A percentile compares a stretch with the other conserved stretches of the same genome.
Conservation (phyloP, 2,113 vertebrate species). For the Triplophysa rosa region DNA sequence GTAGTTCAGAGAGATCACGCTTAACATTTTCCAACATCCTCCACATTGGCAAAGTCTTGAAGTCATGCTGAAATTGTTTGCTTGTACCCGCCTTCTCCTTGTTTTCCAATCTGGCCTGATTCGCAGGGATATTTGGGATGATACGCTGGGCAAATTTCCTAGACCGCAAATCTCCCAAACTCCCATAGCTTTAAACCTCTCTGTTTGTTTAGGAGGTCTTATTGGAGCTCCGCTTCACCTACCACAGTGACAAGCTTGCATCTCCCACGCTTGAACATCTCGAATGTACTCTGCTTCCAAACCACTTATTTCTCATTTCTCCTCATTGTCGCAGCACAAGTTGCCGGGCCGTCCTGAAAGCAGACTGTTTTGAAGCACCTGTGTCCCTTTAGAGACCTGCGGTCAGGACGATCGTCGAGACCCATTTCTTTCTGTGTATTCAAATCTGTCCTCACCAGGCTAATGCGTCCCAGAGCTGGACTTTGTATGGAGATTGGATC, state of each 20-base stretch:
- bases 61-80: conserved; percentile 19
- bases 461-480: conserved; percentile 13
- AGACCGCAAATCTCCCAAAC: conserved; percentile 32
- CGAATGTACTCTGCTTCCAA: neutral
- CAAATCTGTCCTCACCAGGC: conserved; percentile 17
- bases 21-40: conserved; percentile 12
- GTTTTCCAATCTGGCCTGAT: conserved; percentile 34
- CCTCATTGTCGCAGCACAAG: neutral
- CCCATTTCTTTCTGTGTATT: neutral
- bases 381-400: conserved; percentile 5
- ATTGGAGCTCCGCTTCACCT: conserved; percentile 39
- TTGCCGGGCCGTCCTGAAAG: neutral
- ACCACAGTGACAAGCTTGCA: conserved; percentile 40
- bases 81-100: conserved; percentile 20
- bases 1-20: conserved; percentile 31
- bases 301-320: conserved; percentile 17
- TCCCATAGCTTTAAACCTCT: conserved; percentile 24
- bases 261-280: conserved; percentile 33
- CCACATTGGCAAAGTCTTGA: conserved; percentile 24
- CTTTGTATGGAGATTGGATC: conserved; percentile 5
- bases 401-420: conserved; percentile 4
- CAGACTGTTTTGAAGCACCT: conserved; percentile 1
- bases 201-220: conserved; percentile 41
- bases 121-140: conserved; percentile 47
- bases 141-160: conserved; percentile 48